Conservation (phyloP, 2,888 invertebrate genomes). For the Perizoma flavofasciatum region DNA sequence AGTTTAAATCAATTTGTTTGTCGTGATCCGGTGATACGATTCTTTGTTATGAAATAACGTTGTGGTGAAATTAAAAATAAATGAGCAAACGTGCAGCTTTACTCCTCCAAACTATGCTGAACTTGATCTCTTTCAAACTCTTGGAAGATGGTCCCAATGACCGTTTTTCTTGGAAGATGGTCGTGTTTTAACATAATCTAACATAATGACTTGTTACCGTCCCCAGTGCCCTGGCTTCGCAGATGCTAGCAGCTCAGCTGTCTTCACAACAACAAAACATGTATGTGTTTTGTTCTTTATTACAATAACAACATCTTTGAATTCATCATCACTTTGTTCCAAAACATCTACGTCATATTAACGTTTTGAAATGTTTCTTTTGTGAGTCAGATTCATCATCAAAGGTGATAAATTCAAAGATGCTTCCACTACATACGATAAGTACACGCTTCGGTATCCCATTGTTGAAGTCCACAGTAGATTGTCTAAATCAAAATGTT, state of each 20-base stretch:
- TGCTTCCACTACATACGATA: constrained; percentile 67
- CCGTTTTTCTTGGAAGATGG: constrained; percentile 20
- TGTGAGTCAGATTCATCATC: not conserved
- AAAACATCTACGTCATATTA: not conserved
- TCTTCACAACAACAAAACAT: constrained; percentile 97
- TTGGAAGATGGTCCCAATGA: constrained; percentile 22
- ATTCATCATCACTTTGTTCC: constrained; percentile 48
- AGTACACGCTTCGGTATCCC: constrained; percentile 76
- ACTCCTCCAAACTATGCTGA: constrained; percentile 30
- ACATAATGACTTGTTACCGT: constrained; percentile 83
- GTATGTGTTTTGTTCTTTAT: constrained; percentile 88
- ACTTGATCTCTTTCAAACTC: constrained; percentile 3
- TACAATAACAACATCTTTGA: constrained; percentile 62
- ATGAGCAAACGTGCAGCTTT: constrained; percentile 66
- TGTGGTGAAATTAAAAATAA: not conserved
- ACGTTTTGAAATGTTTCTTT: no score
- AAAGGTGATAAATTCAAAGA: constrained; percentile 68
- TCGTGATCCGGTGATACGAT: no score
- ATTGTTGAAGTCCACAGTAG: constrained; percentile 67
- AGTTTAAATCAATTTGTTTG: no score
- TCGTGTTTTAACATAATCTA: constrained; percentile 55
- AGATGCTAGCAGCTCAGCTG: constrained; percentile 97
- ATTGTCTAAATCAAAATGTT: constrained; percentile 82
- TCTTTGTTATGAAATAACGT: no score
- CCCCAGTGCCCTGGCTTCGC: constrained; percentile 98